Base-by-base conservation (phyloP, 2,113 vertebrate genomes). In the Columba livia region DNA sequence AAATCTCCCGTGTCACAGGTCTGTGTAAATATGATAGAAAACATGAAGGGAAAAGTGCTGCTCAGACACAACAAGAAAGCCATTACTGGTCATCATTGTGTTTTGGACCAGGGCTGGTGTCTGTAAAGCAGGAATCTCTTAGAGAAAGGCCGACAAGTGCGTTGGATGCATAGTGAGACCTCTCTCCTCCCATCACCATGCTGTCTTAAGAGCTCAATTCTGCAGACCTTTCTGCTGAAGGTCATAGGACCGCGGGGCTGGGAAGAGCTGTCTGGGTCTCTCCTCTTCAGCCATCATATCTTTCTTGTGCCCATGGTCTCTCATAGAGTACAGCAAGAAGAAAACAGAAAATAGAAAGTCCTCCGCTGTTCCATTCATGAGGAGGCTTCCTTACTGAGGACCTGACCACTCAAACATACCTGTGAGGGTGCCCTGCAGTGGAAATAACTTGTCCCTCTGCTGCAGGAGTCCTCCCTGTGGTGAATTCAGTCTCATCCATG, bases 331-430 rank as follows among this genome's bases (percentile, higher is more conserved):
- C 29, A 48, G 10, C 36, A 54, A 40, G 56, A 81, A 69, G 36
- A 53, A 58, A 75, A 34, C 2, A 72, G 75, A 32, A 53, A 75
- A 67, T 8, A 21, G 31, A 5, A 72, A 38, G 24, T 15, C 29
- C 16, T 14, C 15, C 1, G 2, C 20, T 65, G 57, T 70, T 6
- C 12, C 19, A 40, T 54, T 16, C 8, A 31, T 38, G 28, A 80
- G 11, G 12, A n/a, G 15, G 9, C 25, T 78, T 90, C 31, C 56
- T 70, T 64, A 18, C 6, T 0, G 0, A 72, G 44, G 15, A 6
- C 44, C 16, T 34, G 44, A 47, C 26, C 19, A 42, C 31, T 11
- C n/a, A 36, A 40, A 16, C 13, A 32, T 73, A 28, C 15, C 38
- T 44, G 10, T 57, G 26, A 19, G 0, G 1, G 25, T 64, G 60